These are phyloP conservation scores for Serrognathus titanus DNA, from an alignment of 2,888 invertebrate genomes.

Conservation along the genomic window DNA sequence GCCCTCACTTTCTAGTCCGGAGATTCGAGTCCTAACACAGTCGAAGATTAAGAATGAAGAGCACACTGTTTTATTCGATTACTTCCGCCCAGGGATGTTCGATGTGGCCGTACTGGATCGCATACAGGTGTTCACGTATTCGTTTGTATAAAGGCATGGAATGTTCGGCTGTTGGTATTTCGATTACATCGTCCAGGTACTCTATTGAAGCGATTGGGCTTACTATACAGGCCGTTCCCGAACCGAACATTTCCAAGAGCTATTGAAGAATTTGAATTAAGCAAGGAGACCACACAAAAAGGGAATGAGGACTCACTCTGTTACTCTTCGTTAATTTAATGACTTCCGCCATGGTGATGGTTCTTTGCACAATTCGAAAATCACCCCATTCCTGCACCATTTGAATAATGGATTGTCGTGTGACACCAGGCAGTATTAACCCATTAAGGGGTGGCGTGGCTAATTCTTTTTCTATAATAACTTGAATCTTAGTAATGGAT, in stretches of 20 bases:
- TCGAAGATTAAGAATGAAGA: too few relatives aligned
- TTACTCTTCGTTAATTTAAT: conserved; percentile 70
- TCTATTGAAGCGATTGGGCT: conserved; percentile 86
- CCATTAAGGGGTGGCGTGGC: conserved; percentile 92
- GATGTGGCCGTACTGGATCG: conserved; percentile 87
- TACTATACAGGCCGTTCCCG: conserved; percentile 96
- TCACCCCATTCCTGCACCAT: conserved; percentile 81
- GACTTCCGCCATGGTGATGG: conserved; percentile 81
- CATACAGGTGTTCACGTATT: conserved; percentile 71
- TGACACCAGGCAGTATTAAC: conserved; percentile 92
- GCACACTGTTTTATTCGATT: conserved; percentile 16
- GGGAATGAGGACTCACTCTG: conserved; percentile 61
- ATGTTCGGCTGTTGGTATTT: conserved; percentile 71
- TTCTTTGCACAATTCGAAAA: conserved; percentile 75
- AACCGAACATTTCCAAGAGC: conserved; percentile 94
- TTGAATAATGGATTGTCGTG: conserved; percentile 81
- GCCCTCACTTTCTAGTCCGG: too few relatives aligned
- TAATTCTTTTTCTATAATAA: conserved; percentile 74
- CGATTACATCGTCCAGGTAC: conserved; percentile 65
- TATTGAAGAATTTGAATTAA: conserved; percentile 42
- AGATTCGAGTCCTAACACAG: too few relatives aligned
- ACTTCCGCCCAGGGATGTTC: conserved; percentile 72
- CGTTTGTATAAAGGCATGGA: conserved; percentile 71
- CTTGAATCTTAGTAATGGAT: conserved; percentile 5
- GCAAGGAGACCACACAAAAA: too few relatives aligned